These are phyloP conservation scores for Actenoides hombroni DNA, from an alignment of 2,113 vertebrate species.

Conservation along the genomic window DNA sequence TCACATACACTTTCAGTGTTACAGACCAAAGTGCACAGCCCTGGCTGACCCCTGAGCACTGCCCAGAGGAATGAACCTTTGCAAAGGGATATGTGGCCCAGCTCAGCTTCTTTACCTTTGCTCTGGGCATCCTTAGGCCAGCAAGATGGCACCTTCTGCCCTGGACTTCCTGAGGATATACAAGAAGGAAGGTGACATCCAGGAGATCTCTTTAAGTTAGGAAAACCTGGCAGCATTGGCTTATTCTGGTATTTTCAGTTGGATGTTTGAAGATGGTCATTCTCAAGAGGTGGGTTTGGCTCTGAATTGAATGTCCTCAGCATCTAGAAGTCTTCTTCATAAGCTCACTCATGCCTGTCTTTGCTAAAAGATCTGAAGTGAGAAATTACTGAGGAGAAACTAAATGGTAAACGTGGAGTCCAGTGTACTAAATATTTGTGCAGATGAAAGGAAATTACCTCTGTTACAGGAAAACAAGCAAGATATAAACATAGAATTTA, in stretches of 20 bases:
- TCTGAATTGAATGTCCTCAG: background rate
- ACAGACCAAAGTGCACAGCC: fast-evolving
- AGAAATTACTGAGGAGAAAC: background rate
- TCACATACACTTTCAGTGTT: background rate
- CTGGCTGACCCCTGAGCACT: background rate
- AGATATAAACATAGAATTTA: background rate
- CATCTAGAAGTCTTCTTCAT: background rate
- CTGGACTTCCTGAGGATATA: background rate
- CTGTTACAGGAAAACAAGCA: background rate
- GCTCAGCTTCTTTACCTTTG: background rate
- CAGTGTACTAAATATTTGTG: background rate
- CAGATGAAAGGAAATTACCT: slow-evolving; percentile 13
- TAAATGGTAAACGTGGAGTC: background rate
- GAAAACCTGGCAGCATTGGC: background rate
- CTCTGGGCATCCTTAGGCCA: background rate
- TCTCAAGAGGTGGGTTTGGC: background rate
- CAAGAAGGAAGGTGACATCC: background rate
- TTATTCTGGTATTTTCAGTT: background rate
- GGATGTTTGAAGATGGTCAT: background rate
- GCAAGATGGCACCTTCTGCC: background rate
- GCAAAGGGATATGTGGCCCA: background rate
- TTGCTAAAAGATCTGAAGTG: background rate
- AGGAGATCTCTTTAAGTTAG: background rate
- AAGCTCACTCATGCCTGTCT: background rate
- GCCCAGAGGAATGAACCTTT: background rate